phyloP scores from a whole-genome alignment of 2,797 vertebrate genomes.

The Nannoperca obscura region DNA sequence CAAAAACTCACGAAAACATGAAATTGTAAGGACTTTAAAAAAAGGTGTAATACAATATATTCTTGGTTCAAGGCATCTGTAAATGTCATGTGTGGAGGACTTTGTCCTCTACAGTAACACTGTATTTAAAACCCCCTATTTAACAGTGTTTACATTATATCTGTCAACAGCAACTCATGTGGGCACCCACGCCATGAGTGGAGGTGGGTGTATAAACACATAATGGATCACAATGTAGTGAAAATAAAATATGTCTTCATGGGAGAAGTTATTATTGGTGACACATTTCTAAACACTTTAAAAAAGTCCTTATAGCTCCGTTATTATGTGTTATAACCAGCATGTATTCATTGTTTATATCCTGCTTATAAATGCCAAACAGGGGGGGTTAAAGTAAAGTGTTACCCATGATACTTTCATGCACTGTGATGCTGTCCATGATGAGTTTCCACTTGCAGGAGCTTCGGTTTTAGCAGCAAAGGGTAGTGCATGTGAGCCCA shows the following conservation, averaged over 20 bases:
- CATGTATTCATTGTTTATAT: neutral
- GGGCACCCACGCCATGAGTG: neutral
- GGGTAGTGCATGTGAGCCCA: constrained; percentile 4
- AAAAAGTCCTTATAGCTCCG: neutral
- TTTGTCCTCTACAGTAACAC: neutral
- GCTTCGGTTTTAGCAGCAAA: constrained; percentile 4
- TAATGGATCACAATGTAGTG: neutral
- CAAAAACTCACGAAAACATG: neutral
- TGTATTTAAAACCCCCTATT: neutral
- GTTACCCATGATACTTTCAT: neutral
- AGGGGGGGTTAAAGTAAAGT: neutral
- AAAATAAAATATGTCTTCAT: neutral
- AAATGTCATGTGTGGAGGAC: neutral
- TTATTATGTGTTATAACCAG: neutral
- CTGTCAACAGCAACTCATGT: neutral
- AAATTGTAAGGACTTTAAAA: neutral
- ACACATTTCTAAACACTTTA: neutral
- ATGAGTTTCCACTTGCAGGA: neutral
- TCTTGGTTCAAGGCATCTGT: neutral
- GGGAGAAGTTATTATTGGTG: neutral
- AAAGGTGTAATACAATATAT: neutral
- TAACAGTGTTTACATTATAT: neutral
- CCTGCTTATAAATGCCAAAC: neutral
- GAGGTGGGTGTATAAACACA: neutral
- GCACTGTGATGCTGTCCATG: neutral